Conservation (phyloP, 2,113 vertebrate species). For the Tor tambroides region DNA sequence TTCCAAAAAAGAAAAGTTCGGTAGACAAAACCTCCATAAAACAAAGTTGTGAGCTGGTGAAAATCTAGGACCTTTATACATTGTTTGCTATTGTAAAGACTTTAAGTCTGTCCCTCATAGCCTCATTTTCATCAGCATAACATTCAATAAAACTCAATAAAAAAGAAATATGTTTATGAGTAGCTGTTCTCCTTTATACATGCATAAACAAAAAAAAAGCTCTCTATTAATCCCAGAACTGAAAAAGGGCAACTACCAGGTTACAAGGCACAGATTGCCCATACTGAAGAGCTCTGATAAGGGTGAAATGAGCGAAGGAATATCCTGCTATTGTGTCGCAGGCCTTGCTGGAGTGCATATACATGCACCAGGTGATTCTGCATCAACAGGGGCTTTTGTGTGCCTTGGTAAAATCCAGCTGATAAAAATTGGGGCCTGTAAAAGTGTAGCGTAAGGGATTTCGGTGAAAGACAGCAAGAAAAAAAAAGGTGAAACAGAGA, state of each 20-base stretch:
- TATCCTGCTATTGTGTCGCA: slow-evolving; percentile 27
- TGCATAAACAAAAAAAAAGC: not conserved
- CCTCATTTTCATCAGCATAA: not conserved
- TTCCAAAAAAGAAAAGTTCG: not conserved
- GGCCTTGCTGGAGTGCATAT: slow-evolving; percentile 8
- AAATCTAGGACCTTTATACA: not conserved
- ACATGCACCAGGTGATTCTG: slow-evolving; percentile 33
- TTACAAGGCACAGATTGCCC: not conserved
- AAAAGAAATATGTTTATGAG: not conserved
- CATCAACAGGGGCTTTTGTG: slow-evolving; percentile 38
- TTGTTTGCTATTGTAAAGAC: not conserved
- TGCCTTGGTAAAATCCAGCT: slow-evolving; percentile 65
- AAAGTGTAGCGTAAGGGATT: slow-evolving; percentile 20
- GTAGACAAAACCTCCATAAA: not conserved
- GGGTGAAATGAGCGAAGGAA: slow-evolving; percentile 13
- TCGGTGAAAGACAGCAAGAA: not conserved
- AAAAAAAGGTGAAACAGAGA: slow-evolving; percentile 1
- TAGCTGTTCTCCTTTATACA: not conserved
- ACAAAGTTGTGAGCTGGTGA: not conserved
- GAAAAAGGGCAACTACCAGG: not conserved
- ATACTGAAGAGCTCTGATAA: slow-evolving; percentile 23
- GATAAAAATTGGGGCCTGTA: slow-evolving; percentile 42
- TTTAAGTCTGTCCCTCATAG: not conserved
- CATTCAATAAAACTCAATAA: no score
- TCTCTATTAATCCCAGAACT: not conserved